These are phyloP conservation scores for Lonchura striata DNA, from an alignment of 2,113 vertebrate genomes.

Conservation along the genomic window DNA sequence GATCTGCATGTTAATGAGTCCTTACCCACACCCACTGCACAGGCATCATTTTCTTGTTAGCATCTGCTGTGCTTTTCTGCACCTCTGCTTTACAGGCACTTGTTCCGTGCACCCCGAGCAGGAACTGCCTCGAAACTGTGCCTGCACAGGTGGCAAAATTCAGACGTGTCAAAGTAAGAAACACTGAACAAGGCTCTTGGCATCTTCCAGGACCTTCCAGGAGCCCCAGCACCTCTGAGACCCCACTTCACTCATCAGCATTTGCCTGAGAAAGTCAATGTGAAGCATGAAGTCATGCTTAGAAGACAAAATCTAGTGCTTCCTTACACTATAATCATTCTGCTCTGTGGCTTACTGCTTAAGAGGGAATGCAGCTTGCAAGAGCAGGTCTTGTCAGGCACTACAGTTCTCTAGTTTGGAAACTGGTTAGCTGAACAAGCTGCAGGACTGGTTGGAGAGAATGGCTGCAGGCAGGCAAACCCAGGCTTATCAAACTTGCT, in stretches of 20 bases:
- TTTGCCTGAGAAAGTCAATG: not conserved
- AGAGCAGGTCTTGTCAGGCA: not conserved
- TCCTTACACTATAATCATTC: not conserved
- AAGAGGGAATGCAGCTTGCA: not conserved
- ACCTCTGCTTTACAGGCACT: not conserved
- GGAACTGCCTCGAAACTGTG: accelerated
- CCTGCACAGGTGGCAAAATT: not conserved
- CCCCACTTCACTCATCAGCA: not conserved
- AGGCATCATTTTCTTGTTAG: not conserved
- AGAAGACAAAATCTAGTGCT: not conserved
- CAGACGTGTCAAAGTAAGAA: not conserved
- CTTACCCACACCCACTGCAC: not conserved
- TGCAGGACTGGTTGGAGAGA: not conserved
- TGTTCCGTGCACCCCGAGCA: accelerated
- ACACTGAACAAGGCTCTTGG: not conserved
- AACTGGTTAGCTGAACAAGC: not conserved
- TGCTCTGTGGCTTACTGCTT: not conserved
- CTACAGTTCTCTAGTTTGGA: not conserved
- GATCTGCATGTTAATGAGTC: not conserved
- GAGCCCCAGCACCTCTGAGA: not conserved
- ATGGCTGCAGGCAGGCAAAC: not conserved
- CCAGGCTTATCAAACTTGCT: not conserved
- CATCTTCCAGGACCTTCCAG: not conserved
- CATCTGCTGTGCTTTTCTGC: not conserved
- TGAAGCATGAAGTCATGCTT: not conserved